Evolutionary conservation across 2,113 vertebrate species (phyloP).

Genomic region (Leptocoma aspasia): DNA sequence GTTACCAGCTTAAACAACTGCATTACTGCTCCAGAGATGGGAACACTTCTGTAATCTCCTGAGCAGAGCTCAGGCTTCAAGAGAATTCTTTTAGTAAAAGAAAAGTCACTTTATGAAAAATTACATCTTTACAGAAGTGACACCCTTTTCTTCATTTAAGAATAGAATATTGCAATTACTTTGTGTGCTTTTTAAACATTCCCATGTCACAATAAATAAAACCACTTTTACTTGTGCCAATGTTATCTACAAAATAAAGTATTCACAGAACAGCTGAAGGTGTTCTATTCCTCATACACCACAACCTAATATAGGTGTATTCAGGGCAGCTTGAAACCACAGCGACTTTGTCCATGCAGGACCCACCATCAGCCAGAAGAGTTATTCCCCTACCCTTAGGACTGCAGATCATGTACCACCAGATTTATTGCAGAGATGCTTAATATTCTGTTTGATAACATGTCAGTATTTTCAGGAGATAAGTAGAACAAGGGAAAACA

Average conservation of each 20-base stretch:
- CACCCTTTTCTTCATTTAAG: constrained; percentile 14
- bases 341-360: neutral
- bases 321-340: neutral
- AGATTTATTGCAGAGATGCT: constrained; percentile 29
- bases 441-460: constrained; percentile 14
- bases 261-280: neutral
- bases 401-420: constrained; percentile 3
- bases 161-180: constrained; percentile 21
- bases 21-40: neutral
- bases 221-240: neutral
- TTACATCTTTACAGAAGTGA: constrained; percentile 60
- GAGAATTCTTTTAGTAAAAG: constrained; percentile 25
- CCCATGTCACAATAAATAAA: constrained; percentile 54
- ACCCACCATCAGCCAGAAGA: constrained; percentile 11
- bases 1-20: constrained; percentile 37
- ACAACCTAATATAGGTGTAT: constrained; percentile 53
- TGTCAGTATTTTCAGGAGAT: constrained; percentile 57
- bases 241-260: neutral
- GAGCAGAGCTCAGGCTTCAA: neutral
- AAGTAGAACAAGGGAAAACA: constrained; percentile 64
- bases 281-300: constrained; percentile 29
- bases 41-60: neutral
- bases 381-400: neutral
- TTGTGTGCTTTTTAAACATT: constrained; percentile 53
- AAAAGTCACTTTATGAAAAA: constrained; percentile 53